phyloP scores from a whole-genome alignment of 2,113 vertebrate genomes.

The Peromyscus polionotus region DNA sequence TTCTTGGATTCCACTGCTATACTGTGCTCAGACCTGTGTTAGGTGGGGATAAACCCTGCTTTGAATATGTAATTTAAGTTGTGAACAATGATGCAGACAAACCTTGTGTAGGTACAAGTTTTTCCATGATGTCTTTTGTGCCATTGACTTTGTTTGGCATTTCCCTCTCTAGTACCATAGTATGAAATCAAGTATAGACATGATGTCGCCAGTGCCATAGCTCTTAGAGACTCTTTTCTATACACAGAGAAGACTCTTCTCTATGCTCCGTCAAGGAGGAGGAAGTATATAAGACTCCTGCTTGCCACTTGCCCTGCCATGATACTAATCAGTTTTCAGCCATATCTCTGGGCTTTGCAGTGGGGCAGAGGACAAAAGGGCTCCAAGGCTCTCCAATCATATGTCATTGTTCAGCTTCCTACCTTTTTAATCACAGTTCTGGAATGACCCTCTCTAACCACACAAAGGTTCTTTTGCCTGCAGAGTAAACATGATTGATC shows the following conservation, averaged over 20 bases:
- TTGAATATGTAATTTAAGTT: rapidly evolving
- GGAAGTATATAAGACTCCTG: rapidly evolving
- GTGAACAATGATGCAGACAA: neutral
- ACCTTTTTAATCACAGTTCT: neutral
- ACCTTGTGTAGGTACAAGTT: neutral
- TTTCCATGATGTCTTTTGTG: neutral
- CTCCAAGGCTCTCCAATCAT: too few species aligned
- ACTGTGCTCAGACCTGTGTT: neutral
- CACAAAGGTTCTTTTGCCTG: neutral
- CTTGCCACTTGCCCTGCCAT: rapidly evolving
- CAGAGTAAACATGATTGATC: neutral
- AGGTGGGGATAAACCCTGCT: neutral
- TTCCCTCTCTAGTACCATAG: neutral
- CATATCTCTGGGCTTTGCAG: rapidly evolving
- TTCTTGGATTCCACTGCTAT: neutral
- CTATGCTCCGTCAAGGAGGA: neutral
- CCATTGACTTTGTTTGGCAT: rapidly evolving
- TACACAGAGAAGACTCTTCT: neutral
- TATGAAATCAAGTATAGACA: neutral
- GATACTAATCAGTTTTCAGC: too few species aligned
- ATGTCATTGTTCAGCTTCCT: neutral
- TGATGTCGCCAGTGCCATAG: neutral
- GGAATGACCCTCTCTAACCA: neutral
- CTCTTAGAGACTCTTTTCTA: neutral
- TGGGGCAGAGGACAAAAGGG: neutral